phyloP scores from a whole-genome alignment of 2,888 invertebrate genomes.

The Ceramica pisi region DNA sequence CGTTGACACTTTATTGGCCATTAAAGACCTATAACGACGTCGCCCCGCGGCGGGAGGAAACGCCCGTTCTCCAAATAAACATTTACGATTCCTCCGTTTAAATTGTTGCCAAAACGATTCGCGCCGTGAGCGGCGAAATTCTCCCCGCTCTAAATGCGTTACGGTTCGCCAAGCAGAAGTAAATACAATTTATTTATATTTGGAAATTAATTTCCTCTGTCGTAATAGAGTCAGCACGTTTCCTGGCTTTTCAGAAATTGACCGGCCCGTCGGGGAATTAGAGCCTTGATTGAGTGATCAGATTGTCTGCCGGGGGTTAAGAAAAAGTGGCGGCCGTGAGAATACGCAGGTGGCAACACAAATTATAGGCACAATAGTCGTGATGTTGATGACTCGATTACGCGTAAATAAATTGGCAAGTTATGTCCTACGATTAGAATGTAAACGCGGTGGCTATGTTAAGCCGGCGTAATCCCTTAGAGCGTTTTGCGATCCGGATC shows the following conservation, averaged over 20 bases:
- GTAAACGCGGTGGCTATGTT: constrained; percentile 70
- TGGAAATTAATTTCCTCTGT: constrained; percentile 85
- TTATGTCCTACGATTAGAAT: constrained; percentile 67
- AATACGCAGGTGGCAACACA: constrained; percentile 10
- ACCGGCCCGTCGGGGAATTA: constrained; percentile 72
- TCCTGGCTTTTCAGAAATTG: constrained; percentile 77
- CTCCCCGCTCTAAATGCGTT: constrained; percentile 83
- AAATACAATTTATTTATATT: constrained; percentile 89
- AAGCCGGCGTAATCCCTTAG: constrained; percentile 76
- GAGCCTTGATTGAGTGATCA: constrained; percentile 58
- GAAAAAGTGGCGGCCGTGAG: constrained; percentile 28
- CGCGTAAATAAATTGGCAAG: constrained; percentile 52
- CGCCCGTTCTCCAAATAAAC: constrained; percentile 86
- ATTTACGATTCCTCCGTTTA: constrained; percentile 87
- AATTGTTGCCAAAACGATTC: constrained; percentile 89
- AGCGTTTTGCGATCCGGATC: constrained; percentile 72
- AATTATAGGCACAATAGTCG: constrained; percentile 2
- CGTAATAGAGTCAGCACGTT: constrained; percentile 80
- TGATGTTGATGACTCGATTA: constrained; percentile 16
- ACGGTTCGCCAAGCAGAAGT: constrained; percentile 86
- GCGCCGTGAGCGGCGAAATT: constrained; percentile 79
- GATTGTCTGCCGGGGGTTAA: constrained; percentile 20
- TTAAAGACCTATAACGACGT: constrained; percentile 88
- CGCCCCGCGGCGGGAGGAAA: constrained; percentile 82
- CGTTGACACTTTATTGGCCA: constrained; percentile 89